Conservation (phyloP, 2,888 invertebrate genomes). For the Agrotis ipsilon region DNA sequence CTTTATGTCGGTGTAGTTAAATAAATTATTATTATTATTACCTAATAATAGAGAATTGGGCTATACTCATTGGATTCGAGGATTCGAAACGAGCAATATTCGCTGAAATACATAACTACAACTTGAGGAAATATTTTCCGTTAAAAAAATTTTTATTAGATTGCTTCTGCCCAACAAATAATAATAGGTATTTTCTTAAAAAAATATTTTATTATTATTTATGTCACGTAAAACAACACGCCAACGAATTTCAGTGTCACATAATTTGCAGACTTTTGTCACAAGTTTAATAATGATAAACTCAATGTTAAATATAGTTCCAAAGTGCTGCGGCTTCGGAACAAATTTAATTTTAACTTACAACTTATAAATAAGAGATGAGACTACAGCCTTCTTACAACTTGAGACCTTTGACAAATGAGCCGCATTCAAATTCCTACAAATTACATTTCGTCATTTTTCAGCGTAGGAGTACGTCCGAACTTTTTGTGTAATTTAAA, state of each 20-base stretch:
- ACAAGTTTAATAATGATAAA: slow-evolving; percentile 29
- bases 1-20: background rate
- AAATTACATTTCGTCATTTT: slow-evolving; percentile 44
- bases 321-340: slow-evolving; percentile 21
- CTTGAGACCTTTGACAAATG: slow-evolving; percentile 48
- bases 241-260: slow-evolving; percentile 6
- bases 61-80: slow-evolving; percentile 17
- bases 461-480: slow-evolving; percentile 44
- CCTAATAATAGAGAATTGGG: background rate
- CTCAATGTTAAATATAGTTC: slow-evolving; percentile 20
- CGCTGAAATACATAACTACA: slow-evolving; percentile 8
- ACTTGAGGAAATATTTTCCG: slow-evolving; percentile 2
- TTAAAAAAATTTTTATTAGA: slow-evolving; percentile 3
- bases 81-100: slow-evolving; percentile 16
- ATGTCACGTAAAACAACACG: background rate
- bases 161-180: background rate
- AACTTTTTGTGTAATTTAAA: slow-evolving; percentile 66
- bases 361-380: slow-evolving; percentile 53
- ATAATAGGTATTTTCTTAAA: background rate
- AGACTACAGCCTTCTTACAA: slow-evolving; percentile 23
- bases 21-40: background rate
- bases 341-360: slow-evolving; percentile 59
- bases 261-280: slow-evolving; percentile 10
- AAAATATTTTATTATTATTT: background rate
- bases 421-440: slow-evolving; percentile 40